Base-by-base conservation (phyloP, 2,888 invertebrate genomes). In the Temnothorax ravouxi region DNA sequence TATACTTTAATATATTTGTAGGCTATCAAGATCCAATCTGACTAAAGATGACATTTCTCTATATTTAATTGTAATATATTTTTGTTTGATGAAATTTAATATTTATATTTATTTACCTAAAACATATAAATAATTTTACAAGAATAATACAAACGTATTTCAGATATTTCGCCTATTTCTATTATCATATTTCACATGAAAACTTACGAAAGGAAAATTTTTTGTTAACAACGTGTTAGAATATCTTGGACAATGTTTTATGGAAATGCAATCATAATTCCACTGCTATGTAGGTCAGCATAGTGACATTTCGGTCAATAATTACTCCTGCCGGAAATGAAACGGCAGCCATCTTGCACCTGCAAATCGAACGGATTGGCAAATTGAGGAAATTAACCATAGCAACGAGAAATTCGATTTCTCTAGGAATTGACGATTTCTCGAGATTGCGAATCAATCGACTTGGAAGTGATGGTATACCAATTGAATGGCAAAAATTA, bases 311-410 rank as follows among this genome's bases (percentile, higher is more conserved):
- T 87, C 87, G 83, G 75, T 64, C 84, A 83, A 84, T 90, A 89
- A 91, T 91, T 91, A 89, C 88, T 79, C 83, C 6, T 67, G 85
- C 81, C 91, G 92, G 92, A 92, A 92, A 92, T 92, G 87, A 88
- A 91, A 89, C 84, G 80, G 82, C 85, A 59, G 87, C 88, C 91
- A 89, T 92, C 83, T 88, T 80, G 85, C 38, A 62, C 67, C 77
- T 62, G 52, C 84, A 82, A 87, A 88, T 87, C 87, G 80, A 84
- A 61, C 79, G 71, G 18, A 15, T 72, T 61, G 79, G 71, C 47
- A 87, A 90, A 90, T 90, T 86, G 87, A 84, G 86, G 86, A 80
- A 79, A 87, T 87, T 79, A 87, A 84, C 86, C 86, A 75, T 86
- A 80, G 81, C 84, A 85, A 47, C 47, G 47, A 67, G 66, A 25